Evolutionary conservation across 1,140 invertebrate species (phyloP), one percentile per base, ranked within the genome.

Genomic region (Apolygus lucorum): DNA sequence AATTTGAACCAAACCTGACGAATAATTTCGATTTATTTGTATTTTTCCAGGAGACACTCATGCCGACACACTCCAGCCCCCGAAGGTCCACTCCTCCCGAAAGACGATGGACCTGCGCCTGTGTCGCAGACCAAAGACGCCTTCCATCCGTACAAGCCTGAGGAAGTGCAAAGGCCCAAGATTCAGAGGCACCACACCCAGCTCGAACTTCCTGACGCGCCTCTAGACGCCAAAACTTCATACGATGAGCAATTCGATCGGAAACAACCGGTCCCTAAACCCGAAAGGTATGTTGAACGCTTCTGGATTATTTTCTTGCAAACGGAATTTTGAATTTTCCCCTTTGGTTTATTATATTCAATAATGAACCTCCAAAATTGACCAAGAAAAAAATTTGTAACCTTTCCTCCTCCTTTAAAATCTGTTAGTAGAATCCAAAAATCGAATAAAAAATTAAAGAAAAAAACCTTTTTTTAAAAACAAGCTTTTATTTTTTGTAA

Each of bases 211-310:
- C 72, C 74, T 2, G 77, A 82, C 71, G 81, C 85, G 71, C 80
- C 79, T n/a, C 78, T 86, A 68, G 76, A 79, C 8, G 68, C 76
- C 0, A 82, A 82, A 21, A 85, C 84, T 68, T 86, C 86, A 14
- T 88, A 88, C 76, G 81, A 81, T 62, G 79, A 85, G 71, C 85
- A 88, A 74, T 88, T 84, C 75, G 83, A 87, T 70, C 83, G 86
- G 75, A 88, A 88, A 73, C 83, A 82, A 67, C 83, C 85, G 17
- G 82, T 83, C 21, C 76, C 64, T 4, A 67, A 65, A 67, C 82
- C 81, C 0, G 80, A 82, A 42, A 81, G 25, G 69, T 70, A 28
- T 24, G 52, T 62, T 24, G 22, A n/a, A n/a, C n/a, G n/a, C n/a
- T n/a, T n/a, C n/a, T n/a, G n/a, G n/a, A n/a, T n/a, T n/a, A n/a